Conservation (phyloP, 2,888 invertebrate species). For the Xanthorhoe spadicearia region DNA sequence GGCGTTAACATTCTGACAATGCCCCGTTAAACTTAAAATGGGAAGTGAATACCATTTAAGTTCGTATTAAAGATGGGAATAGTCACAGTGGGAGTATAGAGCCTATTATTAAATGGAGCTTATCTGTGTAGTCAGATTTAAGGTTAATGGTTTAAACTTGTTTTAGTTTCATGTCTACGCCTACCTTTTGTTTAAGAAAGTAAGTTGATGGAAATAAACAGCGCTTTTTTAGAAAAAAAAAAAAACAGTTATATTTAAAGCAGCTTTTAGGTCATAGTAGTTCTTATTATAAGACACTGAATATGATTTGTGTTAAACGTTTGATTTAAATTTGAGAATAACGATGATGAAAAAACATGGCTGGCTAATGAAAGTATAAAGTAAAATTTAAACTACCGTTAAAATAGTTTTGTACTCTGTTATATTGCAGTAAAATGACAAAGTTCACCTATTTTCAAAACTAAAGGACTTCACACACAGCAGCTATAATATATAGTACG, state of each 20-base stretch:
- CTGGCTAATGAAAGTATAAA: background rate
- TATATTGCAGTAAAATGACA: slow-evolving; percentile 32
- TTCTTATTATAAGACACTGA: too few species aligned
- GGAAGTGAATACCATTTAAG: slow-evolving; percentile 63
- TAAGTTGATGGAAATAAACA: too few species aligned
- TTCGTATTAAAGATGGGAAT: slow-evolving; percentile 38
- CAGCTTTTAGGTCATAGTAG: too few species aligned
- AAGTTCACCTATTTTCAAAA: slow-evolving; percentile 35
- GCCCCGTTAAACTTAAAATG: slow-evolving; percentile 69
- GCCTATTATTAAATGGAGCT: slow-evolving; percentile 40
- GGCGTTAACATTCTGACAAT: slow-evolving; percentile 78
- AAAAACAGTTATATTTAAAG: too few species aligned
- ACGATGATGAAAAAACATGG: background rate
- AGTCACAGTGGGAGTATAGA: slow-evolving; percentile 42
- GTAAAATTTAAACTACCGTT: slow-evolving; percentile 10
- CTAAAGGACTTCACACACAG: too few species aligned
- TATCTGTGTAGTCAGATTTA: slow-evolving; percentile 33
- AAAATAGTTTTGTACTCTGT: slow-evolving; percentile 24
- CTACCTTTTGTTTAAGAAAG: background rate
- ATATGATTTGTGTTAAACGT: too few species aligned
- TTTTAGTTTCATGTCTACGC: background rate
- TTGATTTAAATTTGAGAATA: too few species aligned
- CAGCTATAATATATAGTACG: too few species aligned
- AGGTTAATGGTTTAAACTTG: slow-evolving; percentile 7
- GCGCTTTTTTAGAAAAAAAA: too few species aligned